Conservation (phyloP, 2,888 invertebrate genomes). For the Pollenia griseotomentosa region DNA sequence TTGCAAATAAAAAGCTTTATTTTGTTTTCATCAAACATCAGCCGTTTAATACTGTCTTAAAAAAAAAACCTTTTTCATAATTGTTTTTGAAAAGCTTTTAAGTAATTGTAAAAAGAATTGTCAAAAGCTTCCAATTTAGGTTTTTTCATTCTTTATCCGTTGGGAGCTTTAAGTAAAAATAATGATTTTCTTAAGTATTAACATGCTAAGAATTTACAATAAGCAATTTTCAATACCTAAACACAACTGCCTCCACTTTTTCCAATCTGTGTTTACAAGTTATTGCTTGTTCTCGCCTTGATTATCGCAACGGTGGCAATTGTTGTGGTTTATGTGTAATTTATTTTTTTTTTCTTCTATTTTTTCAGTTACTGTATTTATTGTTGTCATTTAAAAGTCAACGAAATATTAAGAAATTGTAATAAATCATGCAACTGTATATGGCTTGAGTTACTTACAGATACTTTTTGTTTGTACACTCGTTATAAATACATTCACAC, state of each 20-base stretch:
- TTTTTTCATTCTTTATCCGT: no score
- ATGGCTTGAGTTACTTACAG: slow-evolving; percentile 3
- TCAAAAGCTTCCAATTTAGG: no score
- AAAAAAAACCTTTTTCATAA: no score
- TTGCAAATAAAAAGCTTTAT: no score
- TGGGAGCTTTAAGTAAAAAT: no score
- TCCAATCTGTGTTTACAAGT: slow-evolving; percentile 23
- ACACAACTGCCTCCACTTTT: not conserved
- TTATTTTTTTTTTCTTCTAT: slow-evolving; percentile 7
- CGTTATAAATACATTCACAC: slow-evolving; percentile 18
- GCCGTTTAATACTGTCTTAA: no score
- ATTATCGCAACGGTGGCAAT: slow-evolving; percentile 59
- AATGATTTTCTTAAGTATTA: no score
- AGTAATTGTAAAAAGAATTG: no score
- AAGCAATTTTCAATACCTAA: not conserved
- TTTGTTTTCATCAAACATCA: no score
- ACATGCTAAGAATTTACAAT: no score
- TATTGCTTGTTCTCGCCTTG: slow-evolving; percentile 37
- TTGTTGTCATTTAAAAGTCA: slow-evolving; percentile 61
- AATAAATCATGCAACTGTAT: slow-evolving; percentile 60
- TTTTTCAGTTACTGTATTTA: slow-evolving; percentile 27
- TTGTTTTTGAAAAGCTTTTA: no score
- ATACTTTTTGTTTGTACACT: slow-evolving; percentile 8
- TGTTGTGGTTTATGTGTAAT: slow-evolving; percentile 36
- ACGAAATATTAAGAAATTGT: slow-evolving; percentile 64